A percentile compares a stretch with the other conserved stretches of the same genome.
These are phyloP conservation scores for Drosophila limbata DNA, from an alignment of 2,888 invertebrate genomes.

Conservation along the genomic window DNA sequence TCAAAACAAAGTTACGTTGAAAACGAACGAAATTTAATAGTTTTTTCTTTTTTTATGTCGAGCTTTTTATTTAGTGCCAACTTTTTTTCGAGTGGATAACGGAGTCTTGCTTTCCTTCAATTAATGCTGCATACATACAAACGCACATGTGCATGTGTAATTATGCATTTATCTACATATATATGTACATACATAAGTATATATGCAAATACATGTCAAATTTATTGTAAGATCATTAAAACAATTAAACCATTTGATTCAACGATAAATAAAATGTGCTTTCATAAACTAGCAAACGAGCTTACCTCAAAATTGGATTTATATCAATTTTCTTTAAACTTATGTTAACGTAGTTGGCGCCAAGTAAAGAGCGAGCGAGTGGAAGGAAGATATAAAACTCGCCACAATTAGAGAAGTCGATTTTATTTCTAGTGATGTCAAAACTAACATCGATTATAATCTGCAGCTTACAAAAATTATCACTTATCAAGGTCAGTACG, in stretches of 20 bases:
- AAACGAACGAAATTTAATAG: background rate
- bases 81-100: background rate
- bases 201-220: no score
- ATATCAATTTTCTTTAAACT: background rate
- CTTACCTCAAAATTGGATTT: background rate
- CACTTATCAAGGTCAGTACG: background rate
- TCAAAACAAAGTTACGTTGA: background rate
- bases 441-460: background rate
- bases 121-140: background rate
- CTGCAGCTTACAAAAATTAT: background rate
- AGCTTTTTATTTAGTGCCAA: background rate
- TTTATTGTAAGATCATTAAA: background rate
- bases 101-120: background rate
- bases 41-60: background rate
- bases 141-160: background rate
- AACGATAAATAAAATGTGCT: background rate
- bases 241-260: background rate
- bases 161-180: slow-evolving; percentile 1
- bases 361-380: no score
- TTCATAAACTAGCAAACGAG: no score
- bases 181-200: background rate
- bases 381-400: no score
- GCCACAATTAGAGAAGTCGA: no score
- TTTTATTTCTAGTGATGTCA: background rate
- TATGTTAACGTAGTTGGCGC: background rate